These are phyloP conservation scores for Eurypyga helias DNA, from an alignment of 2,113 vertebrate genomes.

Conservation along the genomic window DNA sequence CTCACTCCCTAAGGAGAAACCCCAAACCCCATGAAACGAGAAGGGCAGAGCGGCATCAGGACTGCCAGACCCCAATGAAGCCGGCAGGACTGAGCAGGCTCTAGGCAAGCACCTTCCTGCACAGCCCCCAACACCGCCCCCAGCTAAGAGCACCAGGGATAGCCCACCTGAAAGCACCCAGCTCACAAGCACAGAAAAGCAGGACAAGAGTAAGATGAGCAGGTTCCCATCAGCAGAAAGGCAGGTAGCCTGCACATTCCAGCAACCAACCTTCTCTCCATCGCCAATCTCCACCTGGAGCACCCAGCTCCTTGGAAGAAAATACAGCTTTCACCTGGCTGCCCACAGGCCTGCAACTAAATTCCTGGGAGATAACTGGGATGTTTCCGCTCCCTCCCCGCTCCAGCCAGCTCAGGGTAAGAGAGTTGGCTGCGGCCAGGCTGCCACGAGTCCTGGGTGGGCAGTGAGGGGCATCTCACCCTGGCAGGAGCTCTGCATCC, in stretches of 20 bases:
- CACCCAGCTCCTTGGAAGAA: not conserved
- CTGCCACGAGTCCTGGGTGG: not conserved
- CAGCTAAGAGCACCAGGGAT: not conserved
- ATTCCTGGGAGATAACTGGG: not conserved
- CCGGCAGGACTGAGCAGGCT: fast-evolving
- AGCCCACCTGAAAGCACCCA: not conserved
- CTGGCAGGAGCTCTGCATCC: not conserved
- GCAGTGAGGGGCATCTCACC: fast-evolving
- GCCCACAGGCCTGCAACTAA: not conserved
- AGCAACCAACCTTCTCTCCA: not conserved
- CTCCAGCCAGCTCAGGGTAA: not conserved
- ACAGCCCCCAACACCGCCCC: not conserved
- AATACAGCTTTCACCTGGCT: not conserved
- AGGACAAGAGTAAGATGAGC: not conserved
- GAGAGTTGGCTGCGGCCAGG: not conserved
- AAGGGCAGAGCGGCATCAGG: not conserved
- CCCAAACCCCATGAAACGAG: not conserved
- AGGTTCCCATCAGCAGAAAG: not conserved
- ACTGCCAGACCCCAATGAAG: not conserved
- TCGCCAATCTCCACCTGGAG: not conserved
- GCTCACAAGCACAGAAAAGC: not conserved
- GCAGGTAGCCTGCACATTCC: too few species aligned
- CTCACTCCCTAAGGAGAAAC: not conserved
- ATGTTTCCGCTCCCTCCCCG: not conserved
- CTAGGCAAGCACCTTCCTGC: not conserved